Evolutionary conservation across 2,113 vertebrate genomes (phyloP), one percentile per base, ranked within the genome.

Genomic region (Solea senegalensis): DNA sequence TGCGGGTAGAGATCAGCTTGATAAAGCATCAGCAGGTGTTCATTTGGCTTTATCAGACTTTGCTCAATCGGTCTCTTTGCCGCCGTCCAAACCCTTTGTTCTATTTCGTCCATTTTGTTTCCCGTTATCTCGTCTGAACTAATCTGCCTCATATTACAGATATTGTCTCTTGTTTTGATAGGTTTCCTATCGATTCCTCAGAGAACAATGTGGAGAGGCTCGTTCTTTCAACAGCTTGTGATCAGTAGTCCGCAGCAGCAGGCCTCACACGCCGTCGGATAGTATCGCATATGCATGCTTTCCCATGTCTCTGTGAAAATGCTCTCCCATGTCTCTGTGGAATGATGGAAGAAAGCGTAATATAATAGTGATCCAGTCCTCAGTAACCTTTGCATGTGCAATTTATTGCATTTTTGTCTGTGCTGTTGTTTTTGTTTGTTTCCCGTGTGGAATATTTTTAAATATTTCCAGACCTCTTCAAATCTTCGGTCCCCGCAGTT

Each of bases 131-230:
- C 45, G 39, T 77, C 83, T 69, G n/a, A 86, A 76, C 69, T 65
- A 60, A 86, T 78, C 77, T 81, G 51, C 49, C 51, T 84, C 77
- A 83, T 85, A 81, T 88, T 86, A 78, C 64, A 74, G 85, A 84
- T 65, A 81, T 53, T 10, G 8, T 62, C 78, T 72, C 78, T 21
- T 78, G 81, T 48, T 69, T 81, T 88, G 81, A 86, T 83, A 72
- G 39, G 72, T 62, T 73, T 75, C 70, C 72, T 46, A 84, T 83
- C 86, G 74, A 89, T 85, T 83, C 71, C 55, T 62, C 34, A 0
- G 74, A 65, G 84, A 82, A 87, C 79, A 84, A 82, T 77, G 45
- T 60, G 55, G 55, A 60, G 58, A 57, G 46, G 71, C 69, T 50
- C 55, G 9, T 53, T 49, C 65, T 61, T 71, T 72, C 5, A 2